Evolutionary conservation across 2,113 vertebrate species (phyloP), one percentile per base, ranked within the genome.

Genomic region (Dicrurus megarhynchus): DNA sequence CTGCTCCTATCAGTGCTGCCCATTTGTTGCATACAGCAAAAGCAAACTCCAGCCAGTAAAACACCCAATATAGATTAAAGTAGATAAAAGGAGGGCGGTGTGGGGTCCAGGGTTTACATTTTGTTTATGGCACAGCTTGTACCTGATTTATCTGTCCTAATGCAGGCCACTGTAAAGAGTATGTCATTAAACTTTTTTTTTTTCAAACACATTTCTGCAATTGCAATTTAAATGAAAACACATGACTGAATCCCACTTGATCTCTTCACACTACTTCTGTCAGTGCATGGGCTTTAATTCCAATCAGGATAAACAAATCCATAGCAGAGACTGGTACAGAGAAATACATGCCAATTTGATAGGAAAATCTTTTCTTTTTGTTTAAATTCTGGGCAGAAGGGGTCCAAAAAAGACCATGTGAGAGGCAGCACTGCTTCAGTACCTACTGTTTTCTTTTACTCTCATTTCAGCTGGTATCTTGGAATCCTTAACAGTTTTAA

Each of bases 181-280:
- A 56, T 53, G 55, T 70, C 92, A 84, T 90, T 96, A 71, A 73
- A 92, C n/a, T 20, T 94, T 95, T 84, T 94, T 94, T 57, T 94
- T 95, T 97, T 89, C 61, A 82, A 96, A 74, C 79, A 73, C 77
- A 44, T 35, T 82, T 59, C 26, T 83, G 49, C 65, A 4, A 82
- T 35, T 91, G 75, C 75, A 68, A 20, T 91, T 94, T 89, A 87
- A 64, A 84, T 84, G 76, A 75, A 85, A 71, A 90, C 74, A 56
- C 50, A 42, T 59, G 63, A 53, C 20, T 28, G 56, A 94, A 73
- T 89, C 41, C 53, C 33, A 75, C 49, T 92, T 84, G 84, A 90
- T 88, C 94, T 90, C 53, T 46, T 85, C 19, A 10, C 44, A 41
- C 87, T 91, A n/a, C 77, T 71, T 83, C 33, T 94, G 60, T 56